Conservation (phyloP, 2,113 vertebrate species). For the Hippocampus guttulatus region DNA sequence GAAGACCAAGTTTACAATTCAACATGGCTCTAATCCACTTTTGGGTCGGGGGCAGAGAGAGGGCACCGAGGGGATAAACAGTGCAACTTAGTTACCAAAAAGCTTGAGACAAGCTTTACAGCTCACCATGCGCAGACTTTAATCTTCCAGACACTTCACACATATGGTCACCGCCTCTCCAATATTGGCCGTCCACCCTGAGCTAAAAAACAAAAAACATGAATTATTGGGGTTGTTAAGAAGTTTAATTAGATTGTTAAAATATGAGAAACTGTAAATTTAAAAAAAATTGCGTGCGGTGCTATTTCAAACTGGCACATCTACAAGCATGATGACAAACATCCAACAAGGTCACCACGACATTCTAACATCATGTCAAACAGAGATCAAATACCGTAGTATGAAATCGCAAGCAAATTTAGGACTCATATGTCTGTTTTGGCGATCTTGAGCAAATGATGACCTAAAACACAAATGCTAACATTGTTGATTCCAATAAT, state of each 20-base stretch:
- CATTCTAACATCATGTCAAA: no score
- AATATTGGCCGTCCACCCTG: constrained; percentile 46
- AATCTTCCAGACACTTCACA: constrained; percentile 66
- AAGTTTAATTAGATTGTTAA: no score
- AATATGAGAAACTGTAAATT: no score
- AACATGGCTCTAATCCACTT: constrained; percentile 35
- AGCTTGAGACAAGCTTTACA: constrained; percentile 58
- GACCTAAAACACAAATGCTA: neutral
- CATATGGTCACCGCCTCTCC: constrained; percentile 53
- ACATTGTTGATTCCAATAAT: neutral
- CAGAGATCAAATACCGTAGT: no score
- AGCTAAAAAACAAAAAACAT: constrained; percentile 33
- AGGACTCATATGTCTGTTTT: no score
- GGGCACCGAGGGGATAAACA: constrained; percentile 36
- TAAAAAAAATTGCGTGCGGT: no score
- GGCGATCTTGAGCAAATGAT: no score
- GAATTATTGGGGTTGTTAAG: constrained; percentile 13
- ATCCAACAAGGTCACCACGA: no score
- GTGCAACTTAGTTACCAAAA: constrained; percentile 52
- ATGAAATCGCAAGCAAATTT: no score
- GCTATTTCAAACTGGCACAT: no score
- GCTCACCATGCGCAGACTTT: constrained; percentile 53
- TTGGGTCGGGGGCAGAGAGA: constrained; percentile 14
- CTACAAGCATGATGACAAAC: no score
- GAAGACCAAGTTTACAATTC: neutral